Percentiles rank a stretch among this genome's conserved stretches.
These are phyloP conservation scores for Argyresthia goedartella DNA, from an alignment of 2,888 invertebrate genomes.

Conservation along the genomic window DNA sequence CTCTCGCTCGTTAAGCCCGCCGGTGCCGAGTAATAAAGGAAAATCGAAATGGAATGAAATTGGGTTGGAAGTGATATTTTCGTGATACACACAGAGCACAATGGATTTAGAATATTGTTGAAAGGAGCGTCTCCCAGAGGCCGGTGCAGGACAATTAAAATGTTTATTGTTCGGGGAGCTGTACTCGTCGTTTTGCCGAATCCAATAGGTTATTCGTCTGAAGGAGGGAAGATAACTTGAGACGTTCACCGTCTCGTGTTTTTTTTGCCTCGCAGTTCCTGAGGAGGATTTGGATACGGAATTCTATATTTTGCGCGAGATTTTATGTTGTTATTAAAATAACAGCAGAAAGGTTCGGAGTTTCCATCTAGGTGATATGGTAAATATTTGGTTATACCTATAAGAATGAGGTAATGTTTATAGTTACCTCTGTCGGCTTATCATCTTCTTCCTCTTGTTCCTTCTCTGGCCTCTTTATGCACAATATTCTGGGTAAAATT, in stretches of 20 bases:
- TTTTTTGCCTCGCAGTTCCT: slow-evolving; percentile 26
- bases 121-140: slow-evolving; percentile 45
- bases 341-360: slow-evolving; percentile 18
- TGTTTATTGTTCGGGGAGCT: slow-evolving; percentile 45
- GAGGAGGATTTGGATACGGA: slow-evolving; percentile 33
- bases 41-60: slow-evolving; percentile 71
- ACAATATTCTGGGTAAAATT: slow-evolving; percentile 86
- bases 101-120: slow-evolving; percentile 58
- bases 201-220: slow-evolving; percentile 46
- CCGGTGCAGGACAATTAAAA: slow-evolving; percentile 58
- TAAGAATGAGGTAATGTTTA: neutral
- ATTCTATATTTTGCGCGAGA: slow-evolving; percentile 39
- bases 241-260: slow-evolving; percentile 37
- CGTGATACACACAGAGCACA: slow-evolving; percentile 54
- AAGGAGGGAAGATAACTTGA: slow-evolving; percentile 38
- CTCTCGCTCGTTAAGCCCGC: slow-evolving; percentile 67
- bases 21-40: slow-evolving; percentile 69
- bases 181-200: slow-evolving; percentile 47
- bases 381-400: too few relatives aligned
- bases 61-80: slow-evolving; percentile 66
- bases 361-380: neutral
- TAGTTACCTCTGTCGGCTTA: slow-evolving; percentile 59
- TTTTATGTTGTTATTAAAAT: slow-evolving; percentile 56
- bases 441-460: slow-evolving; percentile 75
- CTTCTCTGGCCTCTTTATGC: slow-evolving; percentile 90